phyloP scores from a whole-genome alignment of 2,797 vertebrate genomes.

The Tragelaphus eurycerus region DNA sequence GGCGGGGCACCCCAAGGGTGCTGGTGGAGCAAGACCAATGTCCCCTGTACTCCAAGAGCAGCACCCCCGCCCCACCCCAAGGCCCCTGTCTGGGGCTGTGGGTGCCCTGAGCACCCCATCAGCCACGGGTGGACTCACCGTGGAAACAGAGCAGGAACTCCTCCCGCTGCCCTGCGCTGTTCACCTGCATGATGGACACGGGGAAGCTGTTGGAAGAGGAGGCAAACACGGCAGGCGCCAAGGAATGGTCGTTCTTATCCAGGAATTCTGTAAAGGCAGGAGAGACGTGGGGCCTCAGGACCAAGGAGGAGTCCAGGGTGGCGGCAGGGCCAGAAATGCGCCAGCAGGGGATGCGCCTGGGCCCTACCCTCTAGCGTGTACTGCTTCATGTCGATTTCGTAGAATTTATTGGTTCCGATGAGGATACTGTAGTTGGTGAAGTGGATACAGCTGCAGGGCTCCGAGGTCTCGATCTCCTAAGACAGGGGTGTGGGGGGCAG shows the following conservation, averaged over 20 bases:
- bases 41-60: not conserved
- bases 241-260: constrained; percentile 96
- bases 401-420: constrained; percentile 99
- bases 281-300: not conserved
- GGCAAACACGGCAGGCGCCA: constrained; percentile 96
- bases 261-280: constrained; percentile 90
- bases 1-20: no score
- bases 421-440: constrained; percentile 98
- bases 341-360: fast-evolving
- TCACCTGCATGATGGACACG: constrained; percentile 98
- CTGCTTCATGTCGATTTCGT: constrained; percentile 99
- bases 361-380: constrained; percentile 94
- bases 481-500: not conserved
- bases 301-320: fast-evolving
- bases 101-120: fast-evolving
- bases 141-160: constrained; percentile 99
- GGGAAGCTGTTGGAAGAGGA: constrained; percentile 97
- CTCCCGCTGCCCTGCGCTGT: constrained; percentile 93
- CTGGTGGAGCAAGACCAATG: no score
- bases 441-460: constrained; percentile 98
- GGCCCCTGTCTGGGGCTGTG: not conserved
- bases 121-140: constrained; percentile 80
- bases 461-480: constrained; percentile 98
- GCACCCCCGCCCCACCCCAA: fast-evolving
- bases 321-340: fast-evolving